Conservation (phyloP, 2,888 invertebrate species). For the Plutella xylostella region DNA sequence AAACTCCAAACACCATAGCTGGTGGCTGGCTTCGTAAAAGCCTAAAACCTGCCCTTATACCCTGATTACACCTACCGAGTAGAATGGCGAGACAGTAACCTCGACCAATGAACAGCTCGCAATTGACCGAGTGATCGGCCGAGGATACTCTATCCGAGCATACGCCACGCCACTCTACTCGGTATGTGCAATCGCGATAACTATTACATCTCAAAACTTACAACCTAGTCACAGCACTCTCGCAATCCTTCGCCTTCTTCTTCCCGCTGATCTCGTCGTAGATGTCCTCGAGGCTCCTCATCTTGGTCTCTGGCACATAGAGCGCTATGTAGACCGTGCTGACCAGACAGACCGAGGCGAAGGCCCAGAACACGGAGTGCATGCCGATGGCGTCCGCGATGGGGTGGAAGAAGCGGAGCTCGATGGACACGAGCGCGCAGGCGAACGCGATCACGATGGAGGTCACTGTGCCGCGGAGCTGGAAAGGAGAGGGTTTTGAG, state of each 20-base stretch:
- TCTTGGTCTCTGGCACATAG: slow-evolving; percentile 51
- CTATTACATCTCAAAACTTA: slow-evolving; percentile 20
- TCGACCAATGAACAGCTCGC: too few species aligned
- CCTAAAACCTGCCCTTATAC: too few species aligned
- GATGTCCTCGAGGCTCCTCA: slow-evolving; percentile 48
- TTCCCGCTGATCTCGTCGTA: slow-evolving; percentile 46
- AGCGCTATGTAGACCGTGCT: slow-evolving; percentile 48
- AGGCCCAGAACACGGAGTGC: slow-evolving; percentile 48
- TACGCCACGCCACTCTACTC: too few species aligned
- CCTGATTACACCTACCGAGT: too few species aligned
- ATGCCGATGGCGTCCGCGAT: slow-evolving; percentile 39
- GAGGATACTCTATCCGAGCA: too few species aligned
- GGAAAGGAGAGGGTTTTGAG: slow-evolving; percentile 18
- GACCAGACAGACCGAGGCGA: slow-evolving; percentile 45
- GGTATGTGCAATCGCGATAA: too few species aligned
- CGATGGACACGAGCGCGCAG: slow-evolving; percentile 46
- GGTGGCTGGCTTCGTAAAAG: too few species aligned
- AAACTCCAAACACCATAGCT: too few species aligned
- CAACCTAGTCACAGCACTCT: slow-evolving; percentile 45
- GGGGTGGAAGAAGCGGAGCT: slow-evolving; percentile 53
- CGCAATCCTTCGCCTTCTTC: slow-evolving; percentile 32
- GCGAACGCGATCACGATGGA: slow-evolving; percentile 54
- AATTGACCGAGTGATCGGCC: too few species aligned
- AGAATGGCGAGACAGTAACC: too few species aligned
- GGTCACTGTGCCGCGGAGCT: slow-evolving; percentile 58